Evolutionary conservation across 2,888 invertebrate species (phyloP), one percentile per base, ranked within the genome.

Genomic region (Ennomos erosarius): DNA sequence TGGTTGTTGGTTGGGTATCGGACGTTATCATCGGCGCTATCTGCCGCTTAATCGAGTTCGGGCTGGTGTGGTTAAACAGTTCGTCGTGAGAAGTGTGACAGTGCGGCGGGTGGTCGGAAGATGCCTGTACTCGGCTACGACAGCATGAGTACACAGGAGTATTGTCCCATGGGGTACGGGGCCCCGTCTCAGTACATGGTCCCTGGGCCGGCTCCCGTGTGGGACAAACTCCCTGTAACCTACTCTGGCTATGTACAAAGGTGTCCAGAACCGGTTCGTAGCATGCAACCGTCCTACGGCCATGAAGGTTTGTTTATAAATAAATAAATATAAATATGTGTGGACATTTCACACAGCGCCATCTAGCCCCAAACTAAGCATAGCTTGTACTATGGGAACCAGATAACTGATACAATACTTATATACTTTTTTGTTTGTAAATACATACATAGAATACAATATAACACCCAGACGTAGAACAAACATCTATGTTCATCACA

Each of bases 111-210:
- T 70, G 75, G 67, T 68, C 69, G 80, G 81, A 91, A 86, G 71
- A 92, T 92, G 91, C 91, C 90, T 72, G 89, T 85, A 76, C 80
- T 88, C 55, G 87, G 88, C 13, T 84, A 76, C 84, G 86, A 85
- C 58, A 82, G 78, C 77, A 84, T 88, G 81, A 69, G 82, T 66
- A 79, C 88, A 47, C 88, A 89, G 75, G 88, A 90, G 67, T 67
- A 84, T 70, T 87, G 83, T 70, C 74, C 82, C 56, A 74, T 84
- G 81, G 81, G 84, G 57, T 90, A 84, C 71, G 75, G 68, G 34
- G 67, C 79, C 39, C 59, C 75, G 42, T 70, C 82, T 43, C 88
- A 87, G 46, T 88, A 87, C 68, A 71, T 82, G 77, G 63, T 80
- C 69, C 79, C 81, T 16, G 75, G 70, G 16, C 71, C 76, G n/a